These are phyloP conservation scores for Gobiocypris rarus DNA, from an alignment of 2,113 vertebrate species.

Conservation along the genomic window DNA sequence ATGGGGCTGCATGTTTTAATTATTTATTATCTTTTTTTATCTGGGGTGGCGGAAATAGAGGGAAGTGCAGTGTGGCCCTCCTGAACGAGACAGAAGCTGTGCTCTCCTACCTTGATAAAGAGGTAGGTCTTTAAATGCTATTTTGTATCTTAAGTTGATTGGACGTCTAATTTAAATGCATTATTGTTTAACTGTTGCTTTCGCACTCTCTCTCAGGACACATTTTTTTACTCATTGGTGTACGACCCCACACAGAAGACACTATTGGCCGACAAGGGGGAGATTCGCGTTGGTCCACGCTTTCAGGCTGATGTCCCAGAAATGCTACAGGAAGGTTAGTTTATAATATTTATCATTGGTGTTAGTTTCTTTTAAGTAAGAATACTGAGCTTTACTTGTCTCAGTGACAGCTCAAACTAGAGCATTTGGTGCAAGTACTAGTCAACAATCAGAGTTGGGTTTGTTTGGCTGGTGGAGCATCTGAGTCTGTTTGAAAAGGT, in stretches of 20 bases:
- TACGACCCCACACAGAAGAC: slow-evolving; percentile 98
- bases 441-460: not conserved
- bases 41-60: slow-evolving; percentile 72
- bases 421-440: not conserved
- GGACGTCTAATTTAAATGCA: not conserved
- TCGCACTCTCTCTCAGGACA: slow-evolving; percentile 77
- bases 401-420: not conserved
- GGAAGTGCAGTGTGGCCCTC: slow-evolving; percentile 95
- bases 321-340: slow-evolving; percentile 90
- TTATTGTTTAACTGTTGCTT: not conserved
- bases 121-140: slow-evolving; percentile 75
- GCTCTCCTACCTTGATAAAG: slow-evolving; percentile 94
- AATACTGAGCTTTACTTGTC: not conserved
- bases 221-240: slow-evolving; percentile 97
- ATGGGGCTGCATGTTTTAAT: slow-evolving; percentile 26
- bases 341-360: not conserved
- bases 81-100: slow-evolving; percentile 96
- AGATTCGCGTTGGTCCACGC: slow-evolving; percentile 95
- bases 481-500: not conserved
- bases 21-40: not conserved
- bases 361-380: not conserved
- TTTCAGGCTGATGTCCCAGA: slow-evolving; percentile 98
- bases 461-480: not conserved
- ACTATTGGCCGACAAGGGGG: slow-evolving; percentile 93
- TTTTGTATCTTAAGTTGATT: not conserved